Evolutionary conservation across 2,888 invertebrate species (phyloP).

Genomic region (Alloplasta piceator): DNA sequence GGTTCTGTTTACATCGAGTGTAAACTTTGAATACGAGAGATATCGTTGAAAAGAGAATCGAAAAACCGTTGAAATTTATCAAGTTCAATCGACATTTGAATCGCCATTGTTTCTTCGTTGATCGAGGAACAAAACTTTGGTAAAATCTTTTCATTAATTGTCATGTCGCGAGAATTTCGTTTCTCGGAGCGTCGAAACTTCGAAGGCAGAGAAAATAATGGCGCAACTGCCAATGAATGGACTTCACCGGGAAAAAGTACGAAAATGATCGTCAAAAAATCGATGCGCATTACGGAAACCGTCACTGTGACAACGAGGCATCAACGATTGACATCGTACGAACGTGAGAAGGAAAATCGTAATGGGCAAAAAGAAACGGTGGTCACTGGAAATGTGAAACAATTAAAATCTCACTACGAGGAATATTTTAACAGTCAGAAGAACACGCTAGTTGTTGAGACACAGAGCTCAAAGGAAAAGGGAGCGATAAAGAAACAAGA

Average conservation of each 20-base stretch:
- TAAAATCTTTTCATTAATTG: background rate
- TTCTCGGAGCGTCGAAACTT: background rate
- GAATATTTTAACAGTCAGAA: background rate
- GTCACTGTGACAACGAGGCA: background rate
- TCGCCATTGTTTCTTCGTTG: slow-evolving; percentile 7
- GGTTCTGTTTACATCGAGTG: slow-evolving; percentile 24
- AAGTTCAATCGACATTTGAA: background rate
- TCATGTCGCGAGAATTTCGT: slow-evolving; percentile 29
- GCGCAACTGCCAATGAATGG: background rate
- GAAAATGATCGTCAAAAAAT: slow-evolving; percentile 8
- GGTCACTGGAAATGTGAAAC: slow-evolving; percentile 13
- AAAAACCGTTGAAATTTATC: background rate
- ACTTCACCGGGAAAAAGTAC: background rate
- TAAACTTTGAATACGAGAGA: background rate
- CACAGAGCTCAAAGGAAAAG: slow-evolving; percentile 1
- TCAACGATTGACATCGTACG: background rate
- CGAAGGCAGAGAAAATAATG: background rate
- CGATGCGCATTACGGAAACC: slow-evolving; percentile 1
- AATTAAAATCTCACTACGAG: slow-evolving; percentile 41
- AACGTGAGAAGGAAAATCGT: slow-evolving; percentile 50
- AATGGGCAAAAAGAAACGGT: slow-evolving; percentile 20
- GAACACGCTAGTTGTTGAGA: background rate
- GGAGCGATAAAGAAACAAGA: slow-evolving; percentile 44
- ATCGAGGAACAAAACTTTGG: background rate
- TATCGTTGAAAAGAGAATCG: background rate